These are phyloP conservation scores for Ptyas mucosa DNA, from an alignment of 2,113 vertebrate genomes.

Conservation along the genomic window DNA sequence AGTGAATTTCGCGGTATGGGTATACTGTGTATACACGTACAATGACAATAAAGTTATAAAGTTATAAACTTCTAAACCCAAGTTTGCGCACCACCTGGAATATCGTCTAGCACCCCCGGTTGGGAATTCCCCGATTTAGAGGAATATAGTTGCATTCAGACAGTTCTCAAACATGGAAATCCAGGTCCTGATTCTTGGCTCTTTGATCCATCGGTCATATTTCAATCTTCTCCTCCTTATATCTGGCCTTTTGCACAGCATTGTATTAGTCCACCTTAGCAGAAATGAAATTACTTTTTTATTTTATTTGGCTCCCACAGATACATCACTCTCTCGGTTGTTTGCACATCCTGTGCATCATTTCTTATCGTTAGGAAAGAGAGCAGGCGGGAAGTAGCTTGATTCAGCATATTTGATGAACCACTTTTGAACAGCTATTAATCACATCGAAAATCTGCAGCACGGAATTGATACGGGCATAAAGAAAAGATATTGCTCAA, in stretches of 20 bases:
- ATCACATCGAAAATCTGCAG: constrained; percentile 25
- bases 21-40: too few species aligned
- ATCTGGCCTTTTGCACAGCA: neutral
- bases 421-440: constrained; percentile 24
- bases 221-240: neutral
- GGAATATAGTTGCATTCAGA: neutral
- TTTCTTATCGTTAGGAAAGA: constrained; percentile 23
- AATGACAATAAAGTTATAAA: too few species aligned
- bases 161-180: neutral
- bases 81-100: too few species aligned
- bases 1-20: too few species aligned
- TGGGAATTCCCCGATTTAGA: too few species aligned
- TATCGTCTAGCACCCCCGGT: too few species aligned
- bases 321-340: neutral
- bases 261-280: neutral
- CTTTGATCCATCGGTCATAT: neutral
- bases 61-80: too few species aligned
- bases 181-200: neutral
- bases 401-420: constrained; percentile 45
- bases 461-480: constrained; percentile 36
- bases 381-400: constrained; percentile 4
- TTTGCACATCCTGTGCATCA: constrained; percentile 5
- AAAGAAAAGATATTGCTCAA: constrained; percentile 45
- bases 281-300: neutral
- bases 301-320: neutral